Conservation (phyloP, 2,888 invertebrate species). For the Ptychoptera albimana region DNA sequence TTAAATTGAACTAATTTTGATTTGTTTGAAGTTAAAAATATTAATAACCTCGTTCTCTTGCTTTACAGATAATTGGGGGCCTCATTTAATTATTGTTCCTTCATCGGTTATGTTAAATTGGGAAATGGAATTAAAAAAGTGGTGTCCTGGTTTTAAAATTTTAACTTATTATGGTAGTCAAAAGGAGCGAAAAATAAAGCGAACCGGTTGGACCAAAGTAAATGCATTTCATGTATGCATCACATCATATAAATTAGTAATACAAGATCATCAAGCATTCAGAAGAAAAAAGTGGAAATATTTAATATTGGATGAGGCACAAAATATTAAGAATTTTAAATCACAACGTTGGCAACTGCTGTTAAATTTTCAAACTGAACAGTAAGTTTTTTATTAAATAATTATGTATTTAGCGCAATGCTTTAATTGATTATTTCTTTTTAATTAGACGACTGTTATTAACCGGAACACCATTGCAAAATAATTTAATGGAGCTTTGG, state of each 20-base stretch:
- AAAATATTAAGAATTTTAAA: conserved; percentile 99
- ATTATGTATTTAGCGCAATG: conserved; percentile 5
- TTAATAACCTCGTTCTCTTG: too few species aligned
- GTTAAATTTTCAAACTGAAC: conserved; percentile 83
- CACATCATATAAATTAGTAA: conserved; percentile 93
- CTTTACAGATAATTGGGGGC: conserved; percentile 74
- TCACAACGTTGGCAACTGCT: conserved; percentile 97
- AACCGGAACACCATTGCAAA: conserved; percentile 92
- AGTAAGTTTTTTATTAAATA: conserved; percentile 35
- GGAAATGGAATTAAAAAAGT: conserved; percentile 99
- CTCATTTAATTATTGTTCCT: conserved; percentile 96
- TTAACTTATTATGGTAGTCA: conserved; percentile 95
- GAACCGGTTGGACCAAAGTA: conserved; percentile 94
- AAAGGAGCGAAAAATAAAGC: conserved; percentile 83
- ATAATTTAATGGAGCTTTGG: conserved; percentile 94
- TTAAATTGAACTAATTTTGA: too few species aligned
- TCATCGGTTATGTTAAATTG: conserved; percentile 99
- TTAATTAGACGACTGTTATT: conserved; percentile 58
- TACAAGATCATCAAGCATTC: conserved; percentile 97
- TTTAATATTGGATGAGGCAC: conserved; percentile 93
- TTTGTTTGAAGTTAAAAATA: too few species aligned
- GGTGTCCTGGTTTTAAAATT: conserved; percentile 99
- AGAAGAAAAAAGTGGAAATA: conserved; percentile 97
- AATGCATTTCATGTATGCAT: conserved; percentile 98
- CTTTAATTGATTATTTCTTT: conserved; percentile 7